A percentile compares a stretch with the other conserved stretches of the same genome.
Evolutionary conservation across 2,113 vertebrate species (phyloP).

Genomic region (Parus major): DNA sequence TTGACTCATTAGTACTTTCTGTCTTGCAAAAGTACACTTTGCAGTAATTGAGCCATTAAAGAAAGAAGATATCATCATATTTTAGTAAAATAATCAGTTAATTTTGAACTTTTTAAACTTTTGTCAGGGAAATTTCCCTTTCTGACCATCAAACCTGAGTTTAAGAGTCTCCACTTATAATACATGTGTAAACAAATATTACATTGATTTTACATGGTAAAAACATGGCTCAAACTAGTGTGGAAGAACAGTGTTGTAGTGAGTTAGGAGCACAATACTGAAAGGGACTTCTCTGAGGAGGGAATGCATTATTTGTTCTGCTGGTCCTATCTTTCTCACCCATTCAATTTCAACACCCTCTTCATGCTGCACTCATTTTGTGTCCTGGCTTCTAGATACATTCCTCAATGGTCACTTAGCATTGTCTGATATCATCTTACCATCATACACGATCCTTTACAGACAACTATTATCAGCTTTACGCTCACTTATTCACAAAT

Average conservation of each 20-base stretch:
- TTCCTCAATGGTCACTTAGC: constrained; percentile 47
- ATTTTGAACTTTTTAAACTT: neutral
- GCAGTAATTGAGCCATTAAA: neutral
- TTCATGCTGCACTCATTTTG: constrained; percentile 17
- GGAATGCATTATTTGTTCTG: neutral
- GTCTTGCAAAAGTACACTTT: neutral
- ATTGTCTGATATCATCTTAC: constrained; percentile 31
- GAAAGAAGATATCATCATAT: neutral
- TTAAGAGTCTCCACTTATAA: neutral
- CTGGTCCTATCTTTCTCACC: neutral
- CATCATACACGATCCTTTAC: constrained; percentile 7
- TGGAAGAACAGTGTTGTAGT: neutral
- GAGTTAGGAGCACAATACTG: neutral
- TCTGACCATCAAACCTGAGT: neutral
- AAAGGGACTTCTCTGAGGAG: neutral
- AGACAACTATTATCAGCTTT: constrained; percentile 56
- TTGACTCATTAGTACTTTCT: neutral
- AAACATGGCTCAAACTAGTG: neutral
- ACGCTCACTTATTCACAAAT: constrained; percentile 59
- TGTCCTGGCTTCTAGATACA: constrained; percentile 16
- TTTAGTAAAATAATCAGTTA: neutral
- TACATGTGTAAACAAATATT: too few species aligned
- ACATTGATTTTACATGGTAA: neutral
- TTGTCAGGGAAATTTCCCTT: neutral
- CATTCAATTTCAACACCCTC: constrained; percentile 42